Conservation (phyloP, 2,113 vertebrate species). For the Crotophaga sulcirostris region DNA sequence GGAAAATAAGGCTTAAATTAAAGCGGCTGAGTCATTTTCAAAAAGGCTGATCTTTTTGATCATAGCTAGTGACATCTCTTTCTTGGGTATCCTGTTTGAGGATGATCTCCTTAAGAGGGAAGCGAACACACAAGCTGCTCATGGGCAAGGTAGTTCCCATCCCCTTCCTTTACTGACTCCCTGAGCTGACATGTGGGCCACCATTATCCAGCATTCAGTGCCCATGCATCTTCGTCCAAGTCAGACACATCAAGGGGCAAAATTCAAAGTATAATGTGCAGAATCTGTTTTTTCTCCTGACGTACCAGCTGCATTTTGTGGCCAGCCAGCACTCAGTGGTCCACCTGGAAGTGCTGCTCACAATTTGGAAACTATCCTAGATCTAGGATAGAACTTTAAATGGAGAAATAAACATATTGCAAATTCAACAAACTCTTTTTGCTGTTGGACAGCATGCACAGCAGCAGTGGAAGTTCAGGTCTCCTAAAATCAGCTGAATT, state of each 20-base stretch:
- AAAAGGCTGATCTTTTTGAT: neutral
- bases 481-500: neutral
- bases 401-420: neutral
- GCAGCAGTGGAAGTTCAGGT: neutral
- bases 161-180: neutral
- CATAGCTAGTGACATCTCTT: neutral
- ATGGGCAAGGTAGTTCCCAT: neutral
- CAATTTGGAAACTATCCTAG: neutral
- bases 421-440: neutral
- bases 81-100: neutral
- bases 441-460: neutral
- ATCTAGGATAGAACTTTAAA: neutral
- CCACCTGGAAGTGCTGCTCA: neutral
- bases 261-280: neutral
- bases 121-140: neutral
- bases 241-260: neutral
- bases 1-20: neutral
- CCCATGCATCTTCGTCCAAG: accelerated
- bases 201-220: accelerated
- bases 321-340: accelerated
- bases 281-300: neutral
- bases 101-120: neutral
- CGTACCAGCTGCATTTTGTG: neutral
- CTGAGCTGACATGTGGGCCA: neutral
- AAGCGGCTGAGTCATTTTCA: neutral